A percentile compares a stretch with the other conserved stretches of the same genome.
Conservation (phyloP, 2,113 vertebrate species). For the Equus quagga region DNA sequence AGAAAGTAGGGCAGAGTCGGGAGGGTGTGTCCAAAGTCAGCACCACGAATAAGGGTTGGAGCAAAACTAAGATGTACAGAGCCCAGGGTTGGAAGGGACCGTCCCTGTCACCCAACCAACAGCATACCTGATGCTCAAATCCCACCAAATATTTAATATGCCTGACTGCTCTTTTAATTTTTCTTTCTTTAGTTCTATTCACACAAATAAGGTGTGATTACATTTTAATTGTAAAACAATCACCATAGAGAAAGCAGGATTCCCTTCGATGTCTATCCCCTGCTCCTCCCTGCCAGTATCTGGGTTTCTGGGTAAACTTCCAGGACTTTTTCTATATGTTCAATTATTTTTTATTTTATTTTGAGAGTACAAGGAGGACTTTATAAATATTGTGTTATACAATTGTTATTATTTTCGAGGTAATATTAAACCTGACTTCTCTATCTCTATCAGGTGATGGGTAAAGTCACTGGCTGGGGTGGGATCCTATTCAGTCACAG, state of each 20-base stretch:
- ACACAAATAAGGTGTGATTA: neutral
- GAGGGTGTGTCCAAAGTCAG: neutral
- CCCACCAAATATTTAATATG: neutral
- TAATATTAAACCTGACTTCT: neutral
- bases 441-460: neutral
- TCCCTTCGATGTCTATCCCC: neutral
- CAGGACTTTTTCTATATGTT: neutral
- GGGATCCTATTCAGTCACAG: neutral
- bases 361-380: neutral
- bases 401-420: neutral
- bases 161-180: neutral
- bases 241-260: neutral
- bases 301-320: neutral
- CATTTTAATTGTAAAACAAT: neutral
- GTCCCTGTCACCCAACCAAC: neutral
- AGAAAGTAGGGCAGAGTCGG: neutral
- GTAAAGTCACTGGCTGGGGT: neutral
- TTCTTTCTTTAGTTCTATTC: neutral
- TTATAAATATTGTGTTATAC: neutral
- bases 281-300: neutral
- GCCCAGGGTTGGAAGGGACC: neutral
- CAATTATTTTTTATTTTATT: conserved; percentile 3
- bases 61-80: neutral
- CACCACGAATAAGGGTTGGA: neutral
- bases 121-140: neutral